These are phyloP conservation scores for Cryptoblepharus egeriae DNA, from an alignment of 2,797 vertebrate species.

Conservation along the genomic window DNA sequence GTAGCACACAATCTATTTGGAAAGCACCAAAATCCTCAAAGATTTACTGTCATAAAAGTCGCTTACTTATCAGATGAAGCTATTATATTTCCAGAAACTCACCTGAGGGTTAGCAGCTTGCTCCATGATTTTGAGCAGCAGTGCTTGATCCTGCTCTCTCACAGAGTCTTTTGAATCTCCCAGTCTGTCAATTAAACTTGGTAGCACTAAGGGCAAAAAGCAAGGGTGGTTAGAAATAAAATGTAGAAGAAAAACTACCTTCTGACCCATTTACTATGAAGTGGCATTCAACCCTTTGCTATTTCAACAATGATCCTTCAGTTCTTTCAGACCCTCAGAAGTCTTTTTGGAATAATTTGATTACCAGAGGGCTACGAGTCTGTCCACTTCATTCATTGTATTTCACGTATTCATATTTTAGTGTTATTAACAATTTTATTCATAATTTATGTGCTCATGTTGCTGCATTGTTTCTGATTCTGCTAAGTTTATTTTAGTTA, in stretches of 20 bases:
- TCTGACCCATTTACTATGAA: no score
- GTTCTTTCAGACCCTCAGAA: no score
- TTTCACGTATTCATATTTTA: no score
- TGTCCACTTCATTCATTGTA: no score
- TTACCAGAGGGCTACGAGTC: no score
- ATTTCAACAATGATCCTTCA: no score
- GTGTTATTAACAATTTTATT: no score
- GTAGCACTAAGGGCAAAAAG: slow-evolving; percentile 84
- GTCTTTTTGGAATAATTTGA: no score
- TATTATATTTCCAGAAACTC: neutral
- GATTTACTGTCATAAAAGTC: neutral
- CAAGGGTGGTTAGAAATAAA: slow-evolving; percentile 14
- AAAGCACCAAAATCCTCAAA: neutral
- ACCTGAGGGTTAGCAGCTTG: slow-evolving; percentile 94
- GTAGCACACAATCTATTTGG: neutral
- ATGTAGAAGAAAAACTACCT: neutral
- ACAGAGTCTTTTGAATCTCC: slow-evolving; percentile 97
- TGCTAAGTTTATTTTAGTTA: no score
- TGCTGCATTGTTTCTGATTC: no score
- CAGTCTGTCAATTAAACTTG: slow-evolving; percentile 94
- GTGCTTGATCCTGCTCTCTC: slow-evolving; percentile 92
- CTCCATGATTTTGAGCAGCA: slow-evolving; percentile 98
- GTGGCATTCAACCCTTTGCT: no score
- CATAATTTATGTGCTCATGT: no score
- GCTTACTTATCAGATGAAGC: fast-evolving